Percentiles rank a stretch among this genome's conserved stretches.
phyloP scores from a whole-genome alignment of 2,113 vertebrate species.

The Mobula birostris region DNA sequence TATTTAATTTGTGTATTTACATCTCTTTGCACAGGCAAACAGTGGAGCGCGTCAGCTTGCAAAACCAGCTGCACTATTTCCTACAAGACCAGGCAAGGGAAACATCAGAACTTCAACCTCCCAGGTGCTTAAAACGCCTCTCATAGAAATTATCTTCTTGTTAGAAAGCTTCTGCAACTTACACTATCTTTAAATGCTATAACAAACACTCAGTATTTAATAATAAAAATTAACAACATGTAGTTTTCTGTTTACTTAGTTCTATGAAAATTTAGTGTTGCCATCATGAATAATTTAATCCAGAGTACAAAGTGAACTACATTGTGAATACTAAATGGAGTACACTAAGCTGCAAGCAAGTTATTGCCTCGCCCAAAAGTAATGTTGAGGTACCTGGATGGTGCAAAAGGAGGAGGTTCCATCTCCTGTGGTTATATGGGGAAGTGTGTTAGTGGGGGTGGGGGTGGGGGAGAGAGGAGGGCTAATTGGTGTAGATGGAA shows the following conservation, averaged over 20 bases:
- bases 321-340: background rate
- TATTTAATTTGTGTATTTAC: background rate
- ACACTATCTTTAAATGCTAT: background rate
- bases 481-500: no score
- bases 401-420: no score
- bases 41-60: slow-evolving; percentile 70
- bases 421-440: no score
- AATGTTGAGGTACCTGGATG: no score
- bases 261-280: background rate
- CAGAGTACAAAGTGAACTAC: background rate
- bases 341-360: background rate
- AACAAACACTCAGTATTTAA: background rate
- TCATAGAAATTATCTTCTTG: background rate
- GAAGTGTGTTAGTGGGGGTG: no score
- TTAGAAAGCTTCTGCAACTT: background rate
- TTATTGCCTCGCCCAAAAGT: no score
- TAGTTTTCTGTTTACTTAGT: background rate
- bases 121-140: slow-evolving; percentile 62
- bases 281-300: background rate
- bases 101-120: slow-evolving; percentile 62
- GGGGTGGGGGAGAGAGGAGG: no score
- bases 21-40: slow-evolving; percentile 69
- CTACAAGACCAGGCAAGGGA: slow-evolving; percentile 68
- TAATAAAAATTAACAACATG: background rate
- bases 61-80: slow-evolving; percentile 84